A percentile compares a stretch with the other conserved stretches of the same genome.
These are phyloP conservation scores for Cloeon dipterum DNA, from an alignment of 2,888 invertebrate species.

Conservation along the genomic window DNA sequence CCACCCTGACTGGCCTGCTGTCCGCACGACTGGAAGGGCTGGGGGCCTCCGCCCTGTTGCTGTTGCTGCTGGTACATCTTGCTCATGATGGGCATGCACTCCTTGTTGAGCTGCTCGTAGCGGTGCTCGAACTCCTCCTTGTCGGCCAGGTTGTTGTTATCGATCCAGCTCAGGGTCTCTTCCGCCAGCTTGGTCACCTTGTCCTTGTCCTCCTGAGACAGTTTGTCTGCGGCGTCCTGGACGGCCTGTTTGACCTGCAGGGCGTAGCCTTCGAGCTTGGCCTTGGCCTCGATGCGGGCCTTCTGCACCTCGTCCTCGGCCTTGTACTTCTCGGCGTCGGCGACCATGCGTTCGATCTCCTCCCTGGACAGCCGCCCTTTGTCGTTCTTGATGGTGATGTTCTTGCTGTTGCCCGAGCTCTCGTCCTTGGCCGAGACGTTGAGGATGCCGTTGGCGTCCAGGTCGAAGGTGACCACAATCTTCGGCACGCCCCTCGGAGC, in stretches of 20 bases:
- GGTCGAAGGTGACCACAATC: conserved; percentile 53
- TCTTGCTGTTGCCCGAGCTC: conserved; percentile 55
- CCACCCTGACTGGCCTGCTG: neutral
- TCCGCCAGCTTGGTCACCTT: conserved; percentile 10
- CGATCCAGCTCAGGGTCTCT: neutral
- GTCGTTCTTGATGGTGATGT: conserved; percentile 69
- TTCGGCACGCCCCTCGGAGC: conserved; percentile 61
- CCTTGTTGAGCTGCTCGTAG: neutral
- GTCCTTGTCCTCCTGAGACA: conserved; percentile 19
- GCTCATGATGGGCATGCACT: neutral
- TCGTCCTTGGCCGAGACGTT: conserved; percentile 43
- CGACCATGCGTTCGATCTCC: conserved; percentile 70
- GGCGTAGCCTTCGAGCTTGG: conserved; percentile 35
- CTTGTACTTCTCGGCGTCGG: conserved; percentile 56
- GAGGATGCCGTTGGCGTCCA: conserved; percentile 79
- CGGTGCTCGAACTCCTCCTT: neutral
- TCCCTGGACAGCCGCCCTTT: conserved; percentile 51
- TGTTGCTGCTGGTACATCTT: neutral
- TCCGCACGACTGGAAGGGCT: too few species aligned
- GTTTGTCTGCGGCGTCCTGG: conserved; percentile 15
- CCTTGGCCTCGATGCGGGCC: conserved; percentile 41
- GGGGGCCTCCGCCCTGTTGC: too few species aligned
- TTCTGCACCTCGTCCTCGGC: conserved; percentile 41
- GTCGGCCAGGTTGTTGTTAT: neutral
- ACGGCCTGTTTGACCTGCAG: conserved; percentile 16